Conservation (phyloP, 2,797 vertebrate genomes). For the Lutra lutra region DNA sequence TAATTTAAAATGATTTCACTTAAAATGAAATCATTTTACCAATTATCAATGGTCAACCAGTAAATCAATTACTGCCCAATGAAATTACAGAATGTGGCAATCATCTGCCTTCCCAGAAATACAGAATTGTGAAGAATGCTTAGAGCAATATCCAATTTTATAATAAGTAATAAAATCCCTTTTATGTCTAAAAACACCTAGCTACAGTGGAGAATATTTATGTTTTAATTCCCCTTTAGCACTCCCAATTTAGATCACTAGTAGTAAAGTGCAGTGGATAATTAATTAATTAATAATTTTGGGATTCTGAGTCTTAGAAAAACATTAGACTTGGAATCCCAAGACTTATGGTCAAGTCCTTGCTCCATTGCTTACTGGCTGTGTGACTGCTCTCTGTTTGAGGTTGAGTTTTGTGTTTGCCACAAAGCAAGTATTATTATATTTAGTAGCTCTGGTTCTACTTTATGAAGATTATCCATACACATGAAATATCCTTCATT, state of each 20-base stretch:
- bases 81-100: constrained; percentile 12
- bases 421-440: neutral
- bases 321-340: neutral
- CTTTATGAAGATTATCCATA: neutral
- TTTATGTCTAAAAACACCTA: constrained; percentile 39
- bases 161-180: neutral
- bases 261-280: neutral
- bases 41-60: neutral
- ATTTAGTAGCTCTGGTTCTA: neutral
- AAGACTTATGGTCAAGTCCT: neutral
- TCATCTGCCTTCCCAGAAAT: constrained; percentile 26
- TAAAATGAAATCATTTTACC: constrained; percentile 37
- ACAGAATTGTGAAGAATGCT: neutral
- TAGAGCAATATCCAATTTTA: neutral
- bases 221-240: neutral
- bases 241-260: neutral
- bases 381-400: neutral
- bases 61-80: constrained; percentile 1
- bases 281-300: neutral
- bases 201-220: neutral
- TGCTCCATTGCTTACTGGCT: neutral
- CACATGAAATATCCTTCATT: neutral
- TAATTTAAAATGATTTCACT: too few species aligned
- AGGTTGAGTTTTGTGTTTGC: constrained; percentile 17
- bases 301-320: neutral